Base-by-base conservation (phyloP, 2,888 invertebrate genomes). In the Helobdella robusta region DNA sequence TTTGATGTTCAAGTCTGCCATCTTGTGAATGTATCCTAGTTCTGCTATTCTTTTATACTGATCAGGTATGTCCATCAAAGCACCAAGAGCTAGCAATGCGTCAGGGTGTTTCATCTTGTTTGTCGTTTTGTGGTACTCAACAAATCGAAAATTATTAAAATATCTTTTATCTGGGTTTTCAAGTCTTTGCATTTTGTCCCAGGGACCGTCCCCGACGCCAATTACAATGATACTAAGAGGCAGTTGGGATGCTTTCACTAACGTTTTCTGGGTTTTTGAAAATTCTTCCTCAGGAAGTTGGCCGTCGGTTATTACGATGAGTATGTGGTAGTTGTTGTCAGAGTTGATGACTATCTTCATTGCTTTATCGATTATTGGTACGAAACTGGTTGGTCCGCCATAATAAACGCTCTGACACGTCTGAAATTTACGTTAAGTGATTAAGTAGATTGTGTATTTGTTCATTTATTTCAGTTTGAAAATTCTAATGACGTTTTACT, bases 141-240 rank as follows among this genome's bases (percentile, higher is more conserved):
- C 82, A 71, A 83, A 83, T 68, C 82, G 81, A 74, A 83, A 82
- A 71, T 83, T 83, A 73, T 83, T 82, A 75, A 82, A 83, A 46
- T 78, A 75, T 34, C 82, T 71, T 68, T 79, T 78, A 2, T 62
- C 62, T 0, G 81, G 80, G n/a, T 82, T 72, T 71, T 83, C 82
- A 69, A 82, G 82, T 30, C 76, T 74, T 34, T 75, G 78, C 80
- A 82, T 81, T 67, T 78, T 77, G 44, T 80, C 79, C 82, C 82
- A 83, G 0, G 83, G 83, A 6, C 83, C 83, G 69, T 82, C 83
- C 2, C 83, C 83, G n/a, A 83, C 82, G 0, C 83, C 83, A 1
- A 83, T 81, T 18, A 82, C 79, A 59, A 82, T 79, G 67, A 83
- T 81, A 54, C 82, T 82, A 50, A 83, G 74, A 6, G 82, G 81